Evolutionary conservation across 2,888 invertebrate genomes (phyloP).

Genomic region (Mythimna impura): DNA sequence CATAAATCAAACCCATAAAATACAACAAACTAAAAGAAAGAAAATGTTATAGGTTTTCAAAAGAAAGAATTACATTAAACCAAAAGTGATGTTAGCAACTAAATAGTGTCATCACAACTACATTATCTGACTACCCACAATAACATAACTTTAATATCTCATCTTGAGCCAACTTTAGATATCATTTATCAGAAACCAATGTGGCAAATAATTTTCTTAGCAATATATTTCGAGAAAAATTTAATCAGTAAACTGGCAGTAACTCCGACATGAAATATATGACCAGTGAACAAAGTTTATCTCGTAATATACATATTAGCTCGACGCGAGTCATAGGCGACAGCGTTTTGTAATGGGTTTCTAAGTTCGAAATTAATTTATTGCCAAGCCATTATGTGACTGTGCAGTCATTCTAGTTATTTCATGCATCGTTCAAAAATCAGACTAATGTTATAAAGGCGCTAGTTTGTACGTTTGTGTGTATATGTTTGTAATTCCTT

Average conservation of each 20-base stretch:
- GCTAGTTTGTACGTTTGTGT: too few relatives aligned
- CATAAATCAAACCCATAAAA: slow-evolving; percentile 8
- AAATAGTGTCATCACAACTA: slow-evolving; percentile 13
- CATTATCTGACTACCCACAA: slow-evolving; percentile 3
- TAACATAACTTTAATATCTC: slow-evolving; percentile 1
- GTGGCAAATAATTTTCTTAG: slow-evolving; percentile 61
- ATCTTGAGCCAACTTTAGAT: slow-evolving; percentile 4
- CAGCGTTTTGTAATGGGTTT: slow-evolving; percentile 19
- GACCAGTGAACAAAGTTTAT: slow-evolving; percentile 85
- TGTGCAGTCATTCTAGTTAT: too few relatives aligned
- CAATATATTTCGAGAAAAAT: slow-evolving; percentile 74
- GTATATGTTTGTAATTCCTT: too few relatives aligned
- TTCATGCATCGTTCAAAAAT: too few relatives aligned
- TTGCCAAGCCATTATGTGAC: too few relatives aligned
- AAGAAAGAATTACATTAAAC: neutral
- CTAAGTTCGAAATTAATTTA: too few relatives aligned
- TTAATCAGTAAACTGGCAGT: slow-evolving; percentile 80
- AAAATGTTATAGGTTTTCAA: neutral
- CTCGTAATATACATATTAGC: slow-evolving; percentile 77
- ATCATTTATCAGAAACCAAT: slow-evolving; percentile 38
- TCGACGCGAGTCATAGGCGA: slow-evolving; percentile 47
- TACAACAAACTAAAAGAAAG: neutral
- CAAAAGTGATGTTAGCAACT: slow-evolving; percentile 1
- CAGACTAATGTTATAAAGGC: too few relatives aligned
- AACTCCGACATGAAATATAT: slow-evolving; percentile 83